phyloP scores from a whole-genome alignment of 2,888 invertebrate species.

The Drosophila parthenogenetica region DNA sequence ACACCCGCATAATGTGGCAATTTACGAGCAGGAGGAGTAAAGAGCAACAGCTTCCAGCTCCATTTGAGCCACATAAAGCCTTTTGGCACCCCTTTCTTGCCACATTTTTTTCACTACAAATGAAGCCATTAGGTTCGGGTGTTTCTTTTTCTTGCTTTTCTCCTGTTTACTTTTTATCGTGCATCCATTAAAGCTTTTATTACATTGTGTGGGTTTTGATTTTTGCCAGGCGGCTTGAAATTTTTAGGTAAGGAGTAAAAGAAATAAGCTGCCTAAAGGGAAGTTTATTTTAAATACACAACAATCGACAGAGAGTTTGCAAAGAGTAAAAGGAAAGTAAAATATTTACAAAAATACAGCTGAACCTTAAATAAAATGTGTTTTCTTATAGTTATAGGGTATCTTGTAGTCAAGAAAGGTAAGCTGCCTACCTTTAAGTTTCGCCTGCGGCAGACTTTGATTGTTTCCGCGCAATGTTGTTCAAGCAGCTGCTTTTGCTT shows the following conservation, averaged over 20 bases:
- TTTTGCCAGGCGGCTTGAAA: constrained; percentile 47
- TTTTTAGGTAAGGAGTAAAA: constrained; percentile 37
- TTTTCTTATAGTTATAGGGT: constrained; percentile 1
- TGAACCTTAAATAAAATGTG: too few relatives aligned
- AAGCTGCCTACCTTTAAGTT: background rate
- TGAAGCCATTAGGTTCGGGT: constrained; percentile 65
- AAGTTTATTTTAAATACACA: constrained; percentile 11
- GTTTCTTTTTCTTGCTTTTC: constrained; percentile 13
- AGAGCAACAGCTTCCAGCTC: constrained; percentile 19
- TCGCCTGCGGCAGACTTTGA: constrained; percentile 64
- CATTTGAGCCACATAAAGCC: constrained; percentile 8
- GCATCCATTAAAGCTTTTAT: constrained; percentile 47
- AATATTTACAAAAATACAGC: too few relatives aligned
- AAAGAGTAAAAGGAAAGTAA: background rate
- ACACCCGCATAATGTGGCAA: constrained; percentile 56
- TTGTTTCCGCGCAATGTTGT: constrained; percentile 52
- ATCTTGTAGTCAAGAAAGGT: background rate
- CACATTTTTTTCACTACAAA: constrained; percentile 47
- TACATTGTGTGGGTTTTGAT: constrained; percentile 53
- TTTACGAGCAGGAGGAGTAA: constrained; percentile 40
- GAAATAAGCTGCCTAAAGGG: constrained; percentile 43
- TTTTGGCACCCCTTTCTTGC: constrained; percentile 24
- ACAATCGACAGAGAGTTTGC: background rate
- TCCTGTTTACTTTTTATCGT: constrained; percentile 3
- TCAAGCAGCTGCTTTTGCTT: constrained; percentile 42